Base-by-base conservation (phyloP, 2,797 vertebrate species). In the Takifugu rubripes region DNA sequence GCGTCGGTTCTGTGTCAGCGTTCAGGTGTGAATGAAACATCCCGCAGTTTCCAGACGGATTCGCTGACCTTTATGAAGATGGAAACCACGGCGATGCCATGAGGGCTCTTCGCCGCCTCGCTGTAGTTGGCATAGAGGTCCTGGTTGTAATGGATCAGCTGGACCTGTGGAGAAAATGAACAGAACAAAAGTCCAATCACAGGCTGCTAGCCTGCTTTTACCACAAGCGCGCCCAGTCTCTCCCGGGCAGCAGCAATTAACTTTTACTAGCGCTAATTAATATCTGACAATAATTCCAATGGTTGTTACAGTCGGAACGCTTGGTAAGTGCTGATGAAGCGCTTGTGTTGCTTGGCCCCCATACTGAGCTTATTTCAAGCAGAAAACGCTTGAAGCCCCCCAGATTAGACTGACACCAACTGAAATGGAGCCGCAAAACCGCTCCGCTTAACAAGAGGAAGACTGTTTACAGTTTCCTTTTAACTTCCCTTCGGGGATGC, bases 141-240 rank as follows among this genome's bases (percentile, higher is more conserved):
- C 0, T 98, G 95, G 89, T 98, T 98, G 72, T 97, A 98, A 87
- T 98, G 95, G 86, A 98, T 96, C 71, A 98, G 87, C 56, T 98
- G 95, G 77, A 97, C 94, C 95, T 98, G 36, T 14, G 36, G 21
- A 40, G 14, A 14, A 40, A 3, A 69, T 56, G 17, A 60, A 9
- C 8, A 59, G 4, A 69, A 56, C 25, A 56, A 0, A 14, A 12
- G 36, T 40, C 12, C 11, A 40, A 3, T 40, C 36, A 14, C 36
- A 14, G 36, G 4, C 36, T 40, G 36, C 3, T 12, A 10, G 36
- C 36, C 36, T 40, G 36, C 36, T 40, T 40, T 14, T 40, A 40
- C 12, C 10, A 14, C 36, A 14, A 40, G 36, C 5, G 10, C 36
- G 36, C 36, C 36, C 36, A 40, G 11, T 40, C 36, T 40, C 12